A percentile compares a stretch with the other conserved stretches of the same genome.
Conservation (phyloP, 2,888 invertebrate species). For the Venusia cambrica region DNA sequence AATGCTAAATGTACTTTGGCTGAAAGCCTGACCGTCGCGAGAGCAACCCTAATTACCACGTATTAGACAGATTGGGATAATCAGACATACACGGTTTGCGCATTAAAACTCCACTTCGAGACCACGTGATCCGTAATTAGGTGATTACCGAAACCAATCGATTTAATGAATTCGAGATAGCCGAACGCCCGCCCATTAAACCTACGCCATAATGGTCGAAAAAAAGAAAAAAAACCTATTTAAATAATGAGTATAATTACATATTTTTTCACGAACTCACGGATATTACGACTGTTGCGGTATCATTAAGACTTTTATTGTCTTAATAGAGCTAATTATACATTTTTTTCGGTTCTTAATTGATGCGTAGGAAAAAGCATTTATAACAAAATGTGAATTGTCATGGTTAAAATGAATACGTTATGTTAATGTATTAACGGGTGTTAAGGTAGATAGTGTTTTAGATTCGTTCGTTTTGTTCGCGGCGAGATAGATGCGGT, state of each 20-base stretch:
- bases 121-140: conserved; percentile 76
- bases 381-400: conserved; percentile 80
- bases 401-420: conserved; percentile 78
- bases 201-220: conserved; percentile 69
- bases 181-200: conserved; percentile 71
- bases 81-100: conserved; percentile 74
- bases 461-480: conserved; percentile 62
- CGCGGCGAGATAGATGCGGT: conserved; percentile 72
- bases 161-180: conserved; percentile 78
- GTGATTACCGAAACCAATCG: conserved; percentile 80
- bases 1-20: neutral
- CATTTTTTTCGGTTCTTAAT: conserved; percentile 79
- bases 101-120: conserved; percentile 71
- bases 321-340: conserved; percentile 81
- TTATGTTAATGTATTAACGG: conserved; percentile 78
- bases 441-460: conserved; percentile 66
- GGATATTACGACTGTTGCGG: conserved; percentile 76
- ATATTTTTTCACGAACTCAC: conserved; percentile 77
- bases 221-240: conserved; percentile 77
- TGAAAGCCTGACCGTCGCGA: conserved; percentile 19
- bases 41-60: conserved; percentile 56
- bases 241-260: conserved; percentile 80
- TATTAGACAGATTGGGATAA: conserved; percentile 70
- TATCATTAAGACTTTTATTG: conserved; percentile 81
- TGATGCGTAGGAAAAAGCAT: conserved; percentile 76